A percentile compares a stretch with the other conserved stretches of the same genome.
Evolutionary conservation across 2,888 invertebrate genomes (phyloP).

Genomic region (Pyrgus malvae): DNA sequence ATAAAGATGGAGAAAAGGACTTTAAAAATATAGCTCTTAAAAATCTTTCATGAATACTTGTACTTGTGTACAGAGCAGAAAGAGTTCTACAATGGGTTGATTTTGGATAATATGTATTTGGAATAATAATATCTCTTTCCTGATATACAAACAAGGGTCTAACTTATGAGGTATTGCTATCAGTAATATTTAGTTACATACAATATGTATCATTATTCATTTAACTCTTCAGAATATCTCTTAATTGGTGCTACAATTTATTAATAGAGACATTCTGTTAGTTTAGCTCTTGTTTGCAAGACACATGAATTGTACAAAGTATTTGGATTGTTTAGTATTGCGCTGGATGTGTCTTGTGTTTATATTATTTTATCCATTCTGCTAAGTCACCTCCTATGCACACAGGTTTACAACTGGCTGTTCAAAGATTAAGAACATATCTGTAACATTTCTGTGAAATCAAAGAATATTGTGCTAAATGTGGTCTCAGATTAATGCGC

Average conservation of each 20-base stretch:
- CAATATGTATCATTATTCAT: too few relatives aligned
- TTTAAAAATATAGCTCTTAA: too few relatives aligned
- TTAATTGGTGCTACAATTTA: conserved; percentile 27
- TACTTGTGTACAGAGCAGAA: too few relatives aligned
- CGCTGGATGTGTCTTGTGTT: conserved; percentile 8
- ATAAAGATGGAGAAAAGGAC: background rate
- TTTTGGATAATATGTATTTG: too few relatives aligned
- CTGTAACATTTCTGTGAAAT: background rate
- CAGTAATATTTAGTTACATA: too few relatives aligned
- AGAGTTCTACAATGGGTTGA: too few relatives aligned
- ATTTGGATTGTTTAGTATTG: conserved; percentile 3
- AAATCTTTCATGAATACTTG: too few relatives aligned
- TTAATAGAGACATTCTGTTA: conserved; percentile 18
- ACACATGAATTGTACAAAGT: conserved; percentile 9
- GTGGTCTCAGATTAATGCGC: too few relatives aligned
- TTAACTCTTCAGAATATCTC: conserved; percentile 26
- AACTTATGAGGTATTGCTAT: too few relatives aligned
- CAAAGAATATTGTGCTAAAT: background rate
- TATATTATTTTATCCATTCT: background rate
- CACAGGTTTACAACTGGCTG: conserved; percentile 15
- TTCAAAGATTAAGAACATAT: conserved; percentile 12
- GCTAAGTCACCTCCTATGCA: conserved; percentile 6
- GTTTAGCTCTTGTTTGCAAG: conserved; percentile 13
- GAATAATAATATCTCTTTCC: too few relatives aligned
- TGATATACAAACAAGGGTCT: too few relatives aligned